These are phyloP conservation scores for Cheilosia scutellata DNA, from an alignment of 2,888 invertebrate genomes.

Conservation along the genomic window DNA sequence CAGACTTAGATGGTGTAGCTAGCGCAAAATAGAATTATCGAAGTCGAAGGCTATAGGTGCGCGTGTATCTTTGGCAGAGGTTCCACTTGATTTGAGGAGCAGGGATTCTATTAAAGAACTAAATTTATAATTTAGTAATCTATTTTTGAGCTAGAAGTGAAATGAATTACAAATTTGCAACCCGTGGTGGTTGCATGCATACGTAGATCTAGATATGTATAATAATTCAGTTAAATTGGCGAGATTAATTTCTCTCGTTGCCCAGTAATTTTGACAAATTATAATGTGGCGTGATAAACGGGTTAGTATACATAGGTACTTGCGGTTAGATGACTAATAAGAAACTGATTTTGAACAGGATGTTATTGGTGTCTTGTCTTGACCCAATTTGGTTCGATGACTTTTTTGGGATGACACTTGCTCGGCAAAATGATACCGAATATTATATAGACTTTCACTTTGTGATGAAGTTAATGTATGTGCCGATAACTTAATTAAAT, in stretches of 20 bases:
- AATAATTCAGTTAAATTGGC: conserved; percentile 17
- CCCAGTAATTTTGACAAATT: background rate
- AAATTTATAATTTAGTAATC: background rate
- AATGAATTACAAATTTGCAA: background rate
- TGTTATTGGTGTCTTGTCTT: background rate
- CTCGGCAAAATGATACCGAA: background rate
- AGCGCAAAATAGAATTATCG: conserved; percentile 20
- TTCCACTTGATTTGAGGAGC: conserved; percentile 13
- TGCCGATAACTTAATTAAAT: too few species aligned
- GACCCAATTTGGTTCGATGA: too few species aligned
- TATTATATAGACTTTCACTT: background rate
- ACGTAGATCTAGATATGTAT: background rate
- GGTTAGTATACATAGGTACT: conserved; percentile 6
- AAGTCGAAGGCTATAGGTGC: conserved; percentile 51
- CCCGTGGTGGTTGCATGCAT: too few species aligned
- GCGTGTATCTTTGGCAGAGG: conserved; percentile 52
- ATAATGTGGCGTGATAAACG: conserved; percentile 3
- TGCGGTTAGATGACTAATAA: conserved; percentile 4
- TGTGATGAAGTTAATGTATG: too few species aligned
- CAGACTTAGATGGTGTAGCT: conserved; percentile 3
- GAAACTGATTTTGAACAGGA: background rate
- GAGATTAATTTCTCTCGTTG: background rate
- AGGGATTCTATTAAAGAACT: background rate
- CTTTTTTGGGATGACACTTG: too few species aligned
- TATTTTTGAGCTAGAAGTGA: conserved; percentile 19